phyloP scores from a whole-genome alignment of 2,888 invertebrate genomes.

The Monoplex corrugatus region DNA sequence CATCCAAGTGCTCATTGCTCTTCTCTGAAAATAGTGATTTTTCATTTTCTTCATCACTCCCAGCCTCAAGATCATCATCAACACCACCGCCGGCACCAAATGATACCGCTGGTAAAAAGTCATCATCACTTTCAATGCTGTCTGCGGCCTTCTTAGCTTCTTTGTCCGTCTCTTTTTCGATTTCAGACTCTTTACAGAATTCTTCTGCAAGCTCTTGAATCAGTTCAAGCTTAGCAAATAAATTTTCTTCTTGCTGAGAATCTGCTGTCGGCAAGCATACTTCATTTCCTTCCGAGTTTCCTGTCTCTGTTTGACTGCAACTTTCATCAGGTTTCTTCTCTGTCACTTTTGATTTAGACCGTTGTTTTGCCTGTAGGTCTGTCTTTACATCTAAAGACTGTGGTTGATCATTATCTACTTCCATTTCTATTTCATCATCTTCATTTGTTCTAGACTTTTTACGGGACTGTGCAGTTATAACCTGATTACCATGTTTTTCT shows the following conservation, averaged over 20 bases:
- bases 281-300: background rate
- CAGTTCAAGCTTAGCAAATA: constrained; percentile 58
- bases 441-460: too few relatives aligned
- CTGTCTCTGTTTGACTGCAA: background rate
- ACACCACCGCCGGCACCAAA: constrained; percentile 30
- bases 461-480: too few relatives aligned
- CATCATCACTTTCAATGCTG: constrained; percentile 42
- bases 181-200: constrained; percentile 52
- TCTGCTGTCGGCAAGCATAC: too few relatives aligned
- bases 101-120: background rate
- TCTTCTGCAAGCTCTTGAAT: constrained; percentile 60
- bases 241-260: constrained; percentile 53
- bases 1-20: background rate
- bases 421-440: too few relatives aligned
- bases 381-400: too few relatives aligned
- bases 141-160: constrained; percentile 42
- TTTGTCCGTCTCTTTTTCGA: constrained; percentile 32
- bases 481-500: too few relatives aligned
- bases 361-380: too few relatives aligned
- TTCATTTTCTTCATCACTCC: background rate
- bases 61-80: background rate
- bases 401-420: too few relatives aligned
- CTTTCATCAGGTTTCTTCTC: background rate
- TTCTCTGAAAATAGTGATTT: background rate
- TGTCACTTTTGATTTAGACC: background rate